Conservation (phyloP, 30 jellyfish, hydroid and myxozoan species). For the Hydractinia echinata region DNA sequence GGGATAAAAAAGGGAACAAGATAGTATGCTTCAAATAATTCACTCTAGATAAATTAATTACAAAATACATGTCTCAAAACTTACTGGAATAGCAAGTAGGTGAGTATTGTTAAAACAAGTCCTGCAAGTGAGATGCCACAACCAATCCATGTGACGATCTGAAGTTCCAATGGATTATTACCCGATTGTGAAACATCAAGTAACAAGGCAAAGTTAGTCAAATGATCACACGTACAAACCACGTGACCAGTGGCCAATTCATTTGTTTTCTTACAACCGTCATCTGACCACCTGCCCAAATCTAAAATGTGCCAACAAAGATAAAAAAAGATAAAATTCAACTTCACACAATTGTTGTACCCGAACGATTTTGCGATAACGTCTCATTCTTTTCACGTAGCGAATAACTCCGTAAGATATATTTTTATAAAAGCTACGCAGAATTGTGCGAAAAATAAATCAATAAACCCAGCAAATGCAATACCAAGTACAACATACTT, state of each 20-base stretch:
- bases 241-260: background rate
- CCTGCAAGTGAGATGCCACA: constrained; percentile 43
- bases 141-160: constrained; percentile 51
- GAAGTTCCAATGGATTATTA: constrained; percentile 34
- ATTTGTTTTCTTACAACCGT: constrained; percentile 18
- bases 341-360: too few relatives aligned
- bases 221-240: constrained; percentile 39
- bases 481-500: background rate
- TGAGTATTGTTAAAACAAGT: constrained; percentile 22
- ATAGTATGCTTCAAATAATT: too few relatives aligned
- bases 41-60: too few relatives aligned
- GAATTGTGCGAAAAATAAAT: background rate
- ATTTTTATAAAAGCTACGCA: too few relatives aligned
- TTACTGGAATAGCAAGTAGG: constrained; percentile 29
- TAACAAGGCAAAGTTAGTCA: constrained; percentile 45
- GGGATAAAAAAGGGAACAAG: too few relatives aligned
- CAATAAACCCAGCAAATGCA: background rate
- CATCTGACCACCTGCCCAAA: constrained; percentile 23
- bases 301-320: too few relatives aligned
- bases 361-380: too few relatives aligned
- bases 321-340: too few relatives aligned
- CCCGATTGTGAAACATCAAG: constrained; percentile 45
- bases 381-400: too few relatives aligned
- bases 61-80: background rate
- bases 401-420: too few relatives aligned